Evolutionary conservation across 2,113 vertebrate genomes (phyloP), one percentile per base, ranked within the genome.

Genomic region (Cathartes aura): DNA sequence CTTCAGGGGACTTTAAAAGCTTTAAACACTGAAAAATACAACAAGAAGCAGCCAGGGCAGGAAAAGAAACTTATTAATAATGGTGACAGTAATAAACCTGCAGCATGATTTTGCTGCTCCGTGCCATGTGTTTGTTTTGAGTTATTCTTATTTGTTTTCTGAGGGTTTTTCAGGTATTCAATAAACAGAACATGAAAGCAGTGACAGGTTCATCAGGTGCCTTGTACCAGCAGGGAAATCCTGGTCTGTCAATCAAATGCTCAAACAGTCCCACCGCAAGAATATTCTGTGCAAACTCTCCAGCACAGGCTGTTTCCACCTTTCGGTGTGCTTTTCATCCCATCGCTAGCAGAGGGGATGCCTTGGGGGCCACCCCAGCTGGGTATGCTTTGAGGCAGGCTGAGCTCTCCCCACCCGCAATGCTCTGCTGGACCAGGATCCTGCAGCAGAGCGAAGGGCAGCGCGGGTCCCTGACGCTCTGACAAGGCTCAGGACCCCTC

Each of bases 161-260:
- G 56, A 97, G 81, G 38, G 29, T 38, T 82, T 90, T 91, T 87
- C 94, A 68, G 93, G 76, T 75, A 42, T 88, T 80, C 83, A 87
- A 79, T 64, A 72, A 95, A 59, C 1, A 8, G 92, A 95, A 92
- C 73, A 60, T 42, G 83, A 79, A 75, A 89, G 93, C 63, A 68
- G 68, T 34, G 73, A 87, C 80, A 68, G 90, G 76, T 79, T 92
- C 80, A 84, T 45, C 56, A 8, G 30, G 64, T 78, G 90, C 90
- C 73, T 91, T 3, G 0, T 36, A 70, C 63, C 81, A 63, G 90
- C 60, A 26, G 43, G 91, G 82, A 87, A 78, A 93, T 58, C 63
- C 93, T 50, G 74, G 6, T 70, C 67, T 74, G 83, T 15, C 76
- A 90, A 9, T 0, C 42, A 13, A 45, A 34, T 1, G 19, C 60